Base-by-base conservation (phyloP, 2,113 vertebrate genomes). In the Ailuropoda melanoleuca region DNA sequence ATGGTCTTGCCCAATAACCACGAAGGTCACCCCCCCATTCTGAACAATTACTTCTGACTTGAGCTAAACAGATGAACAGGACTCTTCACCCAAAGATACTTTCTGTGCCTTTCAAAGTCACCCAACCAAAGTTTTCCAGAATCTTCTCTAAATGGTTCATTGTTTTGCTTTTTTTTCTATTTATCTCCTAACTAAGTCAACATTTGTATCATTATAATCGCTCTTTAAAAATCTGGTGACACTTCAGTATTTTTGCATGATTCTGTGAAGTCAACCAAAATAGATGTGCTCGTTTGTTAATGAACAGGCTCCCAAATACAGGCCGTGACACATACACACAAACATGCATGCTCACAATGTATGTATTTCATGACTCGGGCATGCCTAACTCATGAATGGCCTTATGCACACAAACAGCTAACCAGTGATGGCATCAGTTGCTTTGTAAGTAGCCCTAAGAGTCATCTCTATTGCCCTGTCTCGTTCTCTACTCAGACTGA, bases 91-190 rank as follows among this genome's bases (percentile, higher is more conserved):
- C 75, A 81, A 82, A 55, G 8, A 94, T 66, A 93, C 5, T 95
- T 91, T 90, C 60, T 90, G 62, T 94, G 37, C 39, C 56, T 97
- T 97, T 93, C 75, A 90, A 90, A 94, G 75, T 88, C 56, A 93
- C 34, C 56, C 53, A 88, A 90, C 66, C 55, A 93, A 89, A 83
- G n/a, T 86, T 74, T 48, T 92, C 55, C 60, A 64, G 86, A 83
- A 88, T 83, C 24, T 92, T 93, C 84, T 93, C 29, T 97, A 77
- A 96, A 34, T 64, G 37, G n/a, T 78, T 95, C 34, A 86, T 53
- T n/a, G 58, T 95, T 78, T 84, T 80, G 31, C 31, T 39, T 77
- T 66, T 90, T n/a, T 64, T n/a, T 50, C 39, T 93, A 23, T 43
- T 85, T 95, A 83, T 34, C 46, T 96, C 39, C 34, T 87, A 72